Evolutionary conservation across 2,888 invertebrate species (phyloP).

Genomic region (Hyppa rectilinea): DNA sequence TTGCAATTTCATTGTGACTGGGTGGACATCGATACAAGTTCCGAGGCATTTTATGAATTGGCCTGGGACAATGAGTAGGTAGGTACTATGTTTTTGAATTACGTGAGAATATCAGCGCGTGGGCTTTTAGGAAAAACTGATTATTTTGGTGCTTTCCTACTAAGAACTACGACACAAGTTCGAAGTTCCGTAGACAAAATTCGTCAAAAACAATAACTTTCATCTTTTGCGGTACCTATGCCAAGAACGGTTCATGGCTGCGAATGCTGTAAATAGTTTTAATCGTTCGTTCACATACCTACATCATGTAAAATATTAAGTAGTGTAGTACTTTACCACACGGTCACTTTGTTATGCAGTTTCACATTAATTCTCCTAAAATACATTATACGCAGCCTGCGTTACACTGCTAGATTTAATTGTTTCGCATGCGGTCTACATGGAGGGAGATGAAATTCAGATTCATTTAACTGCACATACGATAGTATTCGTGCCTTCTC

Average conservation of each 20-base stretch:
- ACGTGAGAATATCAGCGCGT: conserved; percentile 9
- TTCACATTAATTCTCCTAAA: conserved; percentile 46
- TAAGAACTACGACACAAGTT: neutral
- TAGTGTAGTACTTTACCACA: neutral
- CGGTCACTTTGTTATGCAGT: conserved; percentile 22
- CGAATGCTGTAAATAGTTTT: neutral
- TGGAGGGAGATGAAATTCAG: conserved; percentile 40
- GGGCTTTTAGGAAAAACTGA: neutral
- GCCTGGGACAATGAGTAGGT: conserved; percentile 1
- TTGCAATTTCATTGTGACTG: conserved; percentile 36
- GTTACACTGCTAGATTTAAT: conserved; percentile 52
- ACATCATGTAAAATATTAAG: neutral
- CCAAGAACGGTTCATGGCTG: neutral
- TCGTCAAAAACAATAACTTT: conserved; percentile 4
- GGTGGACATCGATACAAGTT: conserved; percentile 16
- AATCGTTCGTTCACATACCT: neutral
- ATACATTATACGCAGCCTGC: conserved; percentile 53
- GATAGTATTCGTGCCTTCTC: conserved; percentile 29
- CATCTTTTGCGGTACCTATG: neutral
- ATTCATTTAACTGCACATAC: conserved; percentile 50
- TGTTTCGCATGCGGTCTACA: conserved; percentile 43
- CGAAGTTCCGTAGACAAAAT: conserved; percentile 1
- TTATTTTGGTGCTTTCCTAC: conserved; percentile 6
- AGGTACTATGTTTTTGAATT: conserved; percentile 39
- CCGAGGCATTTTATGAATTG: conserved; percentile 29